These are phyloP conservation scores for Hippocampus kuda DNA, from an alignment of 2,797 vertebrate species.

Conservation along the genomic window DNA sequence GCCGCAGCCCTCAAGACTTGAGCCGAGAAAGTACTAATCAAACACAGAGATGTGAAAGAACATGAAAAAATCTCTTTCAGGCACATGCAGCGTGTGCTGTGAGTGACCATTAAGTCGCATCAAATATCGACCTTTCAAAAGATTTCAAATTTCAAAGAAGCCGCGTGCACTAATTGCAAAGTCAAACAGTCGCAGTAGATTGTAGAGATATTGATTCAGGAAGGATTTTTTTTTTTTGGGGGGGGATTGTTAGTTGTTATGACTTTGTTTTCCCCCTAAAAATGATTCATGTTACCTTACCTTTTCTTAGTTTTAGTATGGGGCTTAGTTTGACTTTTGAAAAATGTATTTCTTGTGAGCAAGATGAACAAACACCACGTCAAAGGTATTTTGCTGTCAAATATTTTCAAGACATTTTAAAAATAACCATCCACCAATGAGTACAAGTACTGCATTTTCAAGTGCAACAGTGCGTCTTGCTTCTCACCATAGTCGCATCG, in stretches of 20 bases:
- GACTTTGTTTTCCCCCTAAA: too few species aligned
- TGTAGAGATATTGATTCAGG: neutral
- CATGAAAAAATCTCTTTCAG: neutral
- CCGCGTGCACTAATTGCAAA: neutral
- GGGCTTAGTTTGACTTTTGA: too few species aligned
- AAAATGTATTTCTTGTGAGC: too few species aligned
- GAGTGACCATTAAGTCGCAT: constrained; percentile 1
- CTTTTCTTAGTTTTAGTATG: too few species aligned
- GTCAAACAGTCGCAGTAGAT: neutral
- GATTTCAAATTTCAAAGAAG: neutral
- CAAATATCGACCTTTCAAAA: neutral
- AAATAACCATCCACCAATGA: too few species aligned
- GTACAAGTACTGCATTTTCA: too few species aligned
- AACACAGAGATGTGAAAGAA: constrained; percentile 2
- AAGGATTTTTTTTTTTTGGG: neutral
- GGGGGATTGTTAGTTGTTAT: neutral
- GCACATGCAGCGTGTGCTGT: constrained; percentile 8
- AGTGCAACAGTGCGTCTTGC: too few species aligned
- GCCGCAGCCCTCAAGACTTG: neutral
- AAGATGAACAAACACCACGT: too few species aligned
- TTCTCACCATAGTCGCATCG: too few species aligned
- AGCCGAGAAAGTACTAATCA: neutral
- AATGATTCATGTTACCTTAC: too few species aligned
- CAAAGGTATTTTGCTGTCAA: too few species aligned
- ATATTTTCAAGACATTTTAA: too few species aligned